Evolutionary conservation across 2,888 invertebrate species (phyloP).

Genomic region (Ophioninae sp.): DNA sequence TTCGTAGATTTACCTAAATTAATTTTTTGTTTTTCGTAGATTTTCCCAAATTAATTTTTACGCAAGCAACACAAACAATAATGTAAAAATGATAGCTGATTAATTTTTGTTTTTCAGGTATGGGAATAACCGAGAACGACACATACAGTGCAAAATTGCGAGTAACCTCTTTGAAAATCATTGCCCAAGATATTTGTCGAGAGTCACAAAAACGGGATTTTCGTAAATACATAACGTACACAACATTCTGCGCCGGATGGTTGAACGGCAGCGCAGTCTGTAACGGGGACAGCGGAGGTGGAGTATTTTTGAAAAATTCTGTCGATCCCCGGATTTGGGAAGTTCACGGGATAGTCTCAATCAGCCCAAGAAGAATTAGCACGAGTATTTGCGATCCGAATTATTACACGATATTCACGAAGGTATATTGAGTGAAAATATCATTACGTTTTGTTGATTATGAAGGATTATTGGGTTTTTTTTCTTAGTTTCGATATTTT

Average conservation of each 20-base stretch:
- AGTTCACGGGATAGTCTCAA: constrained; percentile 81
- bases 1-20: too few species aligned
- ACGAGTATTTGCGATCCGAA: constrained; percentile 80
- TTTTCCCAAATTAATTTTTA: background rate
- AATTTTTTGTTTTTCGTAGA: background rate
- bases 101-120: constrained; percentile 78
- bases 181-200: constrained; percentile 82
- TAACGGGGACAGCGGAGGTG: constrained; percentile 86
- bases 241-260: constrained; percentile 86
- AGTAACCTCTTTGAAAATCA: constrained; percentile 82
- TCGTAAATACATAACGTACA: constrained; percentile 83
- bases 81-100: background rate
- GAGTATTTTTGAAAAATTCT: constrained; percentile 79
- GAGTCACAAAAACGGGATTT: constrained; percentile 82
- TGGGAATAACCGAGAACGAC: constrained; percentile 84
- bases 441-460: background rate
- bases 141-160: constrained; percentile 82
- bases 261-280: constrained; percentile 84
- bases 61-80: background rate
- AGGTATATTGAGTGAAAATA: constrained; percentile 71
- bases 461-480: background rate
- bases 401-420: constrained; percentile 81
- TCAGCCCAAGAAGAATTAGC: constrained; percentile 79
- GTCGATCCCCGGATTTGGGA: constrained; percentile 75
- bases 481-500: constrained; percentile 3